A percentile compares a stretch with the other conserved stretches of the same genome.
Evolutionary conservation across 2,797 vertebrate genomes (phyloP).

Genomic region (Lophius americanus): DNA sequence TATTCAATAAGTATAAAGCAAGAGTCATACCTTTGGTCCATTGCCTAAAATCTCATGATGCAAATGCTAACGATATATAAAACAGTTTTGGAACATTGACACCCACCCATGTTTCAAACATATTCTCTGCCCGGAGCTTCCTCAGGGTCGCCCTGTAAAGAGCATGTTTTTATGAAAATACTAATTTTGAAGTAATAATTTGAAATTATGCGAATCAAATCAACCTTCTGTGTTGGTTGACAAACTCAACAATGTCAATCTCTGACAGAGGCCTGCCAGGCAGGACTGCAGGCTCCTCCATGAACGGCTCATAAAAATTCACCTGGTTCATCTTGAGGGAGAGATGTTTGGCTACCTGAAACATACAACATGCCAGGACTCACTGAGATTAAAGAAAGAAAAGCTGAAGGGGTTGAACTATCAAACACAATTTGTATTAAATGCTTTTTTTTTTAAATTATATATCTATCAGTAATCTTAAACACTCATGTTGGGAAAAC

Average conservation of each 20-base stretch:
- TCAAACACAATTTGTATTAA: too few species aligned
- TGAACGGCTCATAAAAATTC: constrained; percentile 97
- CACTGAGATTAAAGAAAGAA: not conserved
- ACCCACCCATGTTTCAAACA: constrained; percentile 98
- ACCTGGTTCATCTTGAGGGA: constrained; percentile 96
- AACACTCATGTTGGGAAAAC: too few species aligned
- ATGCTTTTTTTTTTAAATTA: too few species aligned
- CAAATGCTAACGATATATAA: too few species aligned
- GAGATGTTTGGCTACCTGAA: constrained; percentile 94
- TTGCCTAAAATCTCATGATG: too few species aligned
- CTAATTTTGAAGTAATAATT: not conserved
- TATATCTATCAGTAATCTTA: too few species aligned
- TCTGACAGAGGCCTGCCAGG: constrained; percentile 92
- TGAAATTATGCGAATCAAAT: not conserved
- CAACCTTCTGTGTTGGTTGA: constrained; percentile 91
- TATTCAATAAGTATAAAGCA: not conserved
- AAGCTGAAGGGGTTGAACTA: not conserved
- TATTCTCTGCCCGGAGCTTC: constrained; percentile 94
- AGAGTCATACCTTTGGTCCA: too few species aligned
- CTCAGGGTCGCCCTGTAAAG: constrained; percentile 89
- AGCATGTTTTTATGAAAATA: not conserved
- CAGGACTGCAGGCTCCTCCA: constrained; percentile 92
- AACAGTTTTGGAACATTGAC: too few species aligned
- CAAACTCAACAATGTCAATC: constrained; percentile 92
- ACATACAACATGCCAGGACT: constrained; percentile 7